A percentile compares a stretch with the other conserved stretches of the same genome.
Conservation (phyloP, 2,113 vertebrate species). For the Sardina pilchardus region DNA sequence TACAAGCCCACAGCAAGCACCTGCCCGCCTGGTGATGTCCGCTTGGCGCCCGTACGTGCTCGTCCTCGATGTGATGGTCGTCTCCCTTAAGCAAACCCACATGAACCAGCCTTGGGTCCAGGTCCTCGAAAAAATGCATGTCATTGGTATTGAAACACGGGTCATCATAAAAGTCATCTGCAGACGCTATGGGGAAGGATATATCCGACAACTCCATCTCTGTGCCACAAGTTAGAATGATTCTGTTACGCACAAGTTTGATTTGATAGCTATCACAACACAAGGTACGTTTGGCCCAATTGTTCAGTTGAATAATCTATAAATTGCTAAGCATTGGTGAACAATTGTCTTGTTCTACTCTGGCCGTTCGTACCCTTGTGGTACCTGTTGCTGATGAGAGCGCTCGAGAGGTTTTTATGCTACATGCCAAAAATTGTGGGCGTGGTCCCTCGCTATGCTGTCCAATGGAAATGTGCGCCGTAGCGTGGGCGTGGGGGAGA, state of each 20-base stretch:
- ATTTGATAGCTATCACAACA: background rate
- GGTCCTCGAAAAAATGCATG: slow-evolving; percentile 97
- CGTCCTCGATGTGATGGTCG: slow-evolving; percentile 88
- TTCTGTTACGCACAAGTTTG: background rate
- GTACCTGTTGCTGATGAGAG: slow-evolving; percentile 54
- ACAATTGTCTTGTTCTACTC: slow-evolving; percentile 33
- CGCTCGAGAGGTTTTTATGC: slow-evolving; percentile 57
- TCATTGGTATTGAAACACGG: slow-evolving; percentile 94
- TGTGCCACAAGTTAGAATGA: slow-evolving; percentile 21
- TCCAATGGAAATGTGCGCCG: slow-evolving; percentile 60
- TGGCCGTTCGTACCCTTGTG: slow-evolving; percentile 47
- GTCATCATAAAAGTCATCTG: slow-evolving; percentile 95
- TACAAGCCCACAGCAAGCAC: slow-evolving; percentile 97
- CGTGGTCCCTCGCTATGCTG: slow-evolving; percentile 31
- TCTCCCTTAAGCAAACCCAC: slow-evolving; percentile 86
- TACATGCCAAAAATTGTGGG: slow-evolving; percentile 40
- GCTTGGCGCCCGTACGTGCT: slow-evolving; percentile 92
- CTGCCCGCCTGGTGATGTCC: slow-evolving; percentile 95
- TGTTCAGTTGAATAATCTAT: background rate
- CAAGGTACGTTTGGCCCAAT: background rate
- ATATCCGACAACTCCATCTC: slow-evolving; percentile 87
- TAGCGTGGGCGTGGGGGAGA: slow-evolving; percentile 52
- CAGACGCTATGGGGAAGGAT: slow-evolving; percentile 82
- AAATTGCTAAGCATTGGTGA: background rate
- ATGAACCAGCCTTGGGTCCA: slow-evolving; percentile 92